phyloP scores from a whole-genome alignment of 2,797 vertebrate species.

The Argya squamiceps region DNA sequence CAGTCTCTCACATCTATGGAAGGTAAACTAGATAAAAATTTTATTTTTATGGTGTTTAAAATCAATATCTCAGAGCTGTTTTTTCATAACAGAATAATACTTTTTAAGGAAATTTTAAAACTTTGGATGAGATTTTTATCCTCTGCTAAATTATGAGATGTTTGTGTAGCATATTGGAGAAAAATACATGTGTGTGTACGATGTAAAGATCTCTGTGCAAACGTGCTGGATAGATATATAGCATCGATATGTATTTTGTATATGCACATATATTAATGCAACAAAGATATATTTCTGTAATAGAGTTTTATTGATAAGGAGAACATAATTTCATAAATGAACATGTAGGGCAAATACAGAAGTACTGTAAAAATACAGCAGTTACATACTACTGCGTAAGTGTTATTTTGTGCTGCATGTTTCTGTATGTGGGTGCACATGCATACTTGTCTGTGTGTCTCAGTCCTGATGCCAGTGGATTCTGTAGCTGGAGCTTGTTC shows the following conservation, averaged over 20 bases:
- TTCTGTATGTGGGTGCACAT: neutral
- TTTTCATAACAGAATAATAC: neutral
- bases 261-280: neutral
- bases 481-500: neutral
- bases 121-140: neutral
- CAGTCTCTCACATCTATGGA: neutral
- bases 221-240: neutral
- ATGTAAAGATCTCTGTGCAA: neutral
- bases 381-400: neutral
- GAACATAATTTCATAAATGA: neutral
- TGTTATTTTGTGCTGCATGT: neutral
- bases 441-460: neutral
- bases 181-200: neutral
- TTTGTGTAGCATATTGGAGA: neutral
- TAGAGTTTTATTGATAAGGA: neutral
- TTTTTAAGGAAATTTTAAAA: neutral
- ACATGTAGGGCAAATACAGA: neutral
- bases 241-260: neutral
- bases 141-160: neutral
- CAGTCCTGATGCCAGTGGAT: neutral
- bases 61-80: neutral
- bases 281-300: neutral
- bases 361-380: neutral
- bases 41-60: neutral
- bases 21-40: neutral